Evolutionary conservation across 2,797 vertebrate species (phyloP).

Genomic region (Allobates femoralis): DNA sequence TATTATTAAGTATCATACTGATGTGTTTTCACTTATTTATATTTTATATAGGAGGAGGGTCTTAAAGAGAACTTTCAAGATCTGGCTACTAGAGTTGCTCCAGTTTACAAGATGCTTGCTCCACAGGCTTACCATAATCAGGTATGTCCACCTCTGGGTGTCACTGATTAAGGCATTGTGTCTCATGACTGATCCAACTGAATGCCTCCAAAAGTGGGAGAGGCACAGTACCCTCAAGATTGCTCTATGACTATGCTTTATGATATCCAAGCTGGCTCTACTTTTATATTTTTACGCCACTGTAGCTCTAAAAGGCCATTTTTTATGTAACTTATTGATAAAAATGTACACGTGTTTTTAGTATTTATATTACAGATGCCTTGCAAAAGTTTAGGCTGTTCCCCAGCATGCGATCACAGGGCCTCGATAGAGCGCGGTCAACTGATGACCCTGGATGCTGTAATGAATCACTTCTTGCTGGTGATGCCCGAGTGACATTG

Average conservation of each 20-base stretch:
- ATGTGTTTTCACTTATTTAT: background rate
- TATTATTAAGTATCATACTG: background rate
- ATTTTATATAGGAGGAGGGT: slow-evolving; percentile 83
- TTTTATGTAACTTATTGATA: too few species aligned
- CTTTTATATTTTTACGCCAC: background rate
- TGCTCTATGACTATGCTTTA: background rate
- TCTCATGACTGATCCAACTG: background rate
- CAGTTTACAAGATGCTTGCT: slow-evolving; percentile 89
- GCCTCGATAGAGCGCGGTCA: too few species aligned
- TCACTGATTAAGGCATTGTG: background rate
- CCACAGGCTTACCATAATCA: slow-evolving; percentile 97
- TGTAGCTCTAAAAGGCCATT: too few species aligned
- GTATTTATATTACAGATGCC: too few species aligned
- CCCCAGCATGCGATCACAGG: too few species aligned
- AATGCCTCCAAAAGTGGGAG: background rate
- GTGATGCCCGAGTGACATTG: too few species aligned
- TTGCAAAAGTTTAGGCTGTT: too few species aligned
- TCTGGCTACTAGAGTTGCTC: slow-evolving; percentile 91
- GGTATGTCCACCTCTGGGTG: slow-evolving; percentile 74
- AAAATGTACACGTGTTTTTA: too few species aligned
- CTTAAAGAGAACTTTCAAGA: slow-evolving; percentile 93
- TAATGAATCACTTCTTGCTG: too few species aligned
- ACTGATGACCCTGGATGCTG: too few species aligned
- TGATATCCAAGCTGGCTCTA: background rate
- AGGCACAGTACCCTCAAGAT: background rate